Base-by-base conservation (phyloP, 2,888 invertebrate genomes). In the Holacanthella duospinosa region DNA sequence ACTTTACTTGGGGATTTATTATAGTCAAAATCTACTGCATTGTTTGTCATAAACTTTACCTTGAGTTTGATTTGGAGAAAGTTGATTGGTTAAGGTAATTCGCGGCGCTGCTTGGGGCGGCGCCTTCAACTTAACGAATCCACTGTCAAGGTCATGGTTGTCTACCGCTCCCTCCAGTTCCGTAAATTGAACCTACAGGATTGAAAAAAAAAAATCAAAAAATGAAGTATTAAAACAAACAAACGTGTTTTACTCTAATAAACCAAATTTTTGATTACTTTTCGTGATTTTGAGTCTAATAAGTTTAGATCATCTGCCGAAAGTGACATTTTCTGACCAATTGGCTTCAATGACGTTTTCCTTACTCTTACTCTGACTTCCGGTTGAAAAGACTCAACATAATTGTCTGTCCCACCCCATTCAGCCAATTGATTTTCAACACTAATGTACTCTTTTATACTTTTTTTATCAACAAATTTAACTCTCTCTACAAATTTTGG, bases 401-500 rank as follows among this genome's bases (percentile, higher is more conserved):
- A 92, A 61, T 83, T 81, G 75, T 87, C 87, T 44, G 80, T 82
- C 1, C 92, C 92, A 1, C 91, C 92, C 92, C 92, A 92, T 74
- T 81, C 82, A 58, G 78, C 79, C 60, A 90, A 78, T n/a, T 86
- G 85, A 74, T 90, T 86, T 66, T 88, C 87, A 0, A 83, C 81
- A 59, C 85, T 79, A 1, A 95, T 86, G 75, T 82, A 85, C 21
- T 87, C 87, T 66, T 84, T 84, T 56, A 95, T 79, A 21, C 82
- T 84, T 65, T 85, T 84, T 76, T 88, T 89, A 61, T 82, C 84
- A 0, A 90, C 82, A 79, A 92, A 89, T 77, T 89, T 92, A 76
- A 95, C 88, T 78, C 86, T 86, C 74, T 90, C 87, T 25, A 92
- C 87, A 16, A 92, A 93, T 77, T 89, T 89, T 0, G 90, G 85